Base-by-base conservation (phyloP, 2,797 vertebrate genomes). In the Thamnophis elegans region DNA sequence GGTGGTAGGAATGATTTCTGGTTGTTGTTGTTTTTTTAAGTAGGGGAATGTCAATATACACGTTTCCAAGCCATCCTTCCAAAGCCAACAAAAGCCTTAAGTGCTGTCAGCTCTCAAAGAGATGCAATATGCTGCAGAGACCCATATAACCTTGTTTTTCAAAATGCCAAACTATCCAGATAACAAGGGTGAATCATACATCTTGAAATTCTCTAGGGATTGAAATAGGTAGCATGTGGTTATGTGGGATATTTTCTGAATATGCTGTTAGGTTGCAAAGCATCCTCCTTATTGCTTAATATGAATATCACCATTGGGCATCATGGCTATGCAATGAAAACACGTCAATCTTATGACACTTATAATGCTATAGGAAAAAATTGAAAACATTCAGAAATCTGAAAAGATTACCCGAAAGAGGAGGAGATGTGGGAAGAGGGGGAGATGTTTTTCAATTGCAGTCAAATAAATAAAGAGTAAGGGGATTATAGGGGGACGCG, bases 121-220 rank as follows among this genome's bases (percentile, higher is more conserved):
- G 55, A 32, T 42, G 62, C 55, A 42, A 55, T 4, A 91, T 51
- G n/a, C 60, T 36, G 11, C 12, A 18, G 47, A 85, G 65, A 42
- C 1, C 22, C n/a, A 12, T 32, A 2, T 53, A 73, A 25, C 53
- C 82, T 87, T n/a, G 32, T 42, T 73, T 89, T 91, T 68, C 60
- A 73, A 93, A 91, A 89, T 85, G 88, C 28, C 87, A 60, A 58
- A 20, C 12, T 10, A 51, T 87, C 42, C 22, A n/a, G 20, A 10
- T 78, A 58, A 59, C 36, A 85, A 54, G 88, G 1, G 26, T 92
- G 93, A 92, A 25, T 91, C 88, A 90, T 60, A 87, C 90, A 22
- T 78, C 85, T 54, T 88, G 42, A 87, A 90, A 56, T 85, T 93
- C 51, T 51, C 89, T 32, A 51, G 26, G 62, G 86, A 88, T 36